Conservation (phyloP, 1,140 invertebrate species). For the Ips nitidus region DNA sequence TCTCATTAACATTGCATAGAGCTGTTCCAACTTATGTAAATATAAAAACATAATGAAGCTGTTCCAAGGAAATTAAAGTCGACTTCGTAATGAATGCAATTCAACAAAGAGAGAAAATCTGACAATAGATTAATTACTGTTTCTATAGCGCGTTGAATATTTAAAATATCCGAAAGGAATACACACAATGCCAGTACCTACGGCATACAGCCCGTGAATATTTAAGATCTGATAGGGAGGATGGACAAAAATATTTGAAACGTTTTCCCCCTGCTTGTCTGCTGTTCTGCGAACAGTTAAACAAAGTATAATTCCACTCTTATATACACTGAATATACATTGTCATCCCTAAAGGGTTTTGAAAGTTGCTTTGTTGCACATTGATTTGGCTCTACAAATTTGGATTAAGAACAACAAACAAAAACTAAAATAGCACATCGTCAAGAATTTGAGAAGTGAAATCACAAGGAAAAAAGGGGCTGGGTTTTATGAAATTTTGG, state of each 20-base stretch:
- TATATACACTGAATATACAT: too few relatives aligned
- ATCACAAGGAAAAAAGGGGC: not conserved
- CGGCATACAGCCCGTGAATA: constrained; percentile 40
- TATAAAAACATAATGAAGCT: constrained; percentile 46
- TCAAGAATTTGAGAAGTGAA: too few relatives aligned
- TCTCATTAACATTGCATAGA: not conserved
- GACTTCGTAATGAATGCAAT: constrained; percentile 48
- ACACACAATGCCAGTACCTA: constrained; percentile 48
- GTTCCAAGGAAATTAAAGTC: constrained; percentile 53
- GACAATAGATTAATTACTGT: constrained; percentile 54
- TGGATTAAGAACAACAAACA: too few relatives aligned
- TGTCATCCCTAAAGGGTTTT: too few relatives aligned
- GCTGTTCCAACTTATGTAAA: constrained; percentile 37
- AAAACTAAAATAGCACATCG: too few relatives aligned
- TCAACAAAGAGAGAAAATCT: constrained; percentile 50
- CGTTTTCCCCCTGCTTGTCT: constrained; percentile 5
- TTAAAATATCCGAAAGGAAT: constrained; percentile 50
- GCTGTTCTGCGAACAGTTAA: constrained; percentile 7
- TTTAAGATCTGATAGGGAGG: constrained; percentile 42
- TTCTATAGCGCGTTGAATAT: constrained; percentile 51
- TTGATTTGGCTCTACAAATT: too few relatives aligned
- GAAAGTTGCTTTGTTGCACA: too few relatives aligned
- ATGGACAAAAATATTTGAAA: constrained; percentile 40
- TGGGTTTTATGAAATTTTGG: constrained; percentile 41
- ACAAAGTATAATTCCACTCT: constrained; percentile 7